Conservation (phyloP, 1,140 invertebrate species). For the Aplysia californica region DNA sequence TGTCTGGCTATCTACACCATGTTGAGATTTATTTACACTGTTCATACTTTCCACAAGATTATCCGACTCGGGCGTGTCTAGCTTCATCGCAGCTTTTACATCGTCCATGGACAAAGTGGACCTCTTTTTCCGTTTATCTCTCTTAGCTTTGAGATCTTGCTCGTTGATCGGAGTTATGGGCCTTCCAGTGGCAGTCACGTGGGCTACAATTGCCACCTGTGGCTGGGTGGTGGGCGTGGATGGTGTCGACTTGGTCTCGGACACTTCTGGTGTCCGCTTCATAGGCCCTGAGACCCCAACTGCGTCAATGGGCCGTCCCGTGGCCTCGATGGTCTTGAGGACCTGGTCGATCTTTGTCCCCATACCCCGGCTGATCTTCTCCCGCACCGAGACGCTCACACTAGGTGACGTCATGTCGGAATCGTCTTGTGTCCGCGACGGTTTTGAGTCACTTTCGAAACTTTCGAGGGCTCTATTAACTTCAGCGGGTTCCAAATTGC, state of each 20-base stretch:
- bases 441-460: background rate
- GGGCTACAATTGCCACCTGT: constrained; percentile 24
- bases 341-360: constrained; percentile 56
- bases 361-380: constrained; percentile 50
- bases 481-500: constrained; percentile 43
- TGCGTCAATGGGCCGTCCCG: constrained; percentile 41
- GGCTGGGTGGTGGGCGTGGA: background rate
- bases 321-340: constrained; percentile 59
- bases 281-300: constrained; percentile 38
- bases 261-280: constrained; percentile 27
- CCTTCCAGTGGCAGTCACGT: constrained; percentile 30
- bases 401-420: constrained; percentile 7
- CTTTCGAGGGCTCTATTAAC: constrained; percentile 38
- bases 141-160: constrained; percentile 42
- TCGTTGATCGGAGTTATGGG: constrained; percentile 35
- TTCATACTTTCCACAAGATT: background rate
- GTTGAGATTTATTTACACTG: background rate
- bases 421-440: constrained; percentile 15
- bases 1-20: background rate
- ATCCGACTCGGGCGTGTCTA: background rate
- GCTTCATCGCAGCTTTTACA: constrained; percentile 46
- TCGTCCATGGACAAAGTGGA: constrained; percentile 52
- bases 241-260: constrained; percentile 23
- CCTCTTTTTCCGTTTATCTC: constrained; percentile 54
- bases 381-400: constrained; percentile 47